Evolutionary conservation across 2,797 vertebrate genomes (phyloP).

Genomic region (Phataginus tricuspis): DNA sequence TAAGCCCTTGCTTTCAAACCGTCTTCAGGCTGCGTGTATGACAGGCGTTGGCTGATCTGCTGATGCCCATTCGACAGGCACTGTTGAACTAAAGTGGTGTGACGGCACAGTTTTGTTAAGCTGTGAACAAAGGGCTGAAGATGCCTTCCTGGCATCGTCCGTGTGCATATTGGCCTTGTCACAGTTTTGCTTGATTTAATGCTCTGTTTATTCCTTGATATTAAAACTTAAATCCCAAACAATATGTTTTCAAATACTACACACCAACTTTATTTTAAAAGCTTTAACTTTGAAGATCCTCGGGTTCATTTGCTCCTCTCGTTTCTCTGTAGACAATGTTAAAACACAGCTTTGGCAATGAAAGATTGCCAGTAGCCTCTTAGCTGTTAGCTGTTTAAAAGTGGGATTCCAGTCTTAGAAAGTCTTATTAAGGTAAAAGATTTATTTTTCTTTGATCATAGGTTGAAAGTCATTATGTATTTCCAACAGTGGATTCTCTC

Average conservation of each 20-base stretch:
- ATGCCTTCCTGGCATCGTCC: conserved; percentile 92
- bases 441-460: conserved; percentile 91
- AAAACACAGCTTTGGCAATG: conserved; percentile 82
- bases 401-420: conserved; percentile 84
- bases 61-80: conserved; percentile 96
- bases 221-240: conserved; percentile 92
- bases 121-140: conserved; percentile 95
- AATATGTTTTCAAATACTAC: conserved; percentile 86
- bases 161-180: conserved; percentile 93
- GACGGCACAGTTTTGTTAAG: conserved; percentile 99
- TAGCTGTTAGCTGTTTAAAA: conserved; percentile 86
- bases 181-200: conserved; percentile 97
- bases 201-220: conserved; percentile 97
- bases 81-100: conserved; percentile 97
- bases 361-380: conserved; percentile 84
- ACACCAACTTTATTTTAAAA: conserved; percentile 87
- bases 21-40: conserved; percentile 90
- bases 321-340: conserved; percentile 72
- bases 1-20: conserved; percentile 89
- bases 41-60: conserved; percentile 94
- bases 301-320: conserved; percentile 73
- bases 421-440: conserved; percentile 86
- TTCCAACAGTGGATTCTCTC: conserved; percentile 85
- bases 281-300: conserved; percentile 79
- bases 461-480: conserved; percentile 86